phyloP scores from a whole-genome alignment of 2,113 vertebrate genomes.

The Tetrax tetrax region DNA sequence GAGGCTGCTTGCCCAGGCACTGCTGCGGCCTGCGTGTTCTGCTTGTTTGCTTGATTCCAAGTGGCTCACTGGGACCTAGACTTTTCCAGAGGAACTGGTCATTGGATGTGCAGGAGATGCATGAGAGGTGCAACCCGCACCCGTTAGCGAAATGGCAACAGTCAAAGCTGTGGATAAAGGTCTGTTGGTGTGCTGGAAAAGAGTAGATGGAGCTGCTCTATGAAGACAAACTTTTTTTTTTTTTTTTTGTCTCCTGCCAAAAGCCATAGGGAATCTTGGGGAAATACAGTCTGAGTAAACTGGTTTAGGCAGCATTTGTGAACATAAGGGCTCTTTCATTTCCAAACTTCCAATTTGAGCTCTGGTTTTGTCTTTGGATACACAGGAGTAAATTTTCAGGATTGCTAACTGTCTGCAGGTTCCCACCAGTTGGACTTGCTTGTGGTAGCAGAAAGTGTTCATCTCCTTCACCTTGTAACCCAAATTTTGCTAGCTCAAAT shows the following conservation, averaged over 20 bases:
- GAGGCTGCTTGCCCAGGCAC: background rate
- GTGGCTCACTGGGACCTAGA: background rate
- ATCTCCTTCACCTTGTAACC: background rate
- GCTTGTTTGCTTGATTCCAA: background rate
- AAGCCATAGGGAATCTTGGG: background rate
- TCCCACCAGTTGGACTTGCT: background rate
- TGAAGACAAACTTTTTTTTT: background rate
- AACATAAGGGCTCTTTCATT: background rate
- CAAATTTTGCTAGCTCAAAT: background rate
- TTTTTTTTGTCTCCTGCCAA: background rate
- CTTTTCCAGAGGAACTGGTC: background rate
- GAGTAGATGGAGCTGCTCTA: background rate
- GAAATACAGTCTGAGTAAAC: background rate
- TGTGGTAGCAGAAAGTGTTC: background rate
- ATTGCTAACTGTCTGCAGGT: background rate
- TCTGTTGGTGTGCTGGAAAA: background rate
- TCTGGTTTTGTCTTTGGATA: background rate
- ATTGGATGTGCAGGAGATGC: rapidly evolving
- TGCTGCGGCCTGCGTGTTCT: rapidly evolving
- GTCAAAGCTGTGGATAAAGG: background rate
- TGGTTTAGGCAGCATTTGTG: background rate
- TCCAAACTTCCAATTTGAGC: background rate
- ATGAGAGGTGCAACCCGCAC: rapidly evolving
- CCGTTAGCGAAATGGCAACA: background rate
- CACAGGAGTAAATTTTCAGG: background rate